Conservation (phyloP, 2,113 vertebrate genomes). For the Heptranchias perlo region DNA sequence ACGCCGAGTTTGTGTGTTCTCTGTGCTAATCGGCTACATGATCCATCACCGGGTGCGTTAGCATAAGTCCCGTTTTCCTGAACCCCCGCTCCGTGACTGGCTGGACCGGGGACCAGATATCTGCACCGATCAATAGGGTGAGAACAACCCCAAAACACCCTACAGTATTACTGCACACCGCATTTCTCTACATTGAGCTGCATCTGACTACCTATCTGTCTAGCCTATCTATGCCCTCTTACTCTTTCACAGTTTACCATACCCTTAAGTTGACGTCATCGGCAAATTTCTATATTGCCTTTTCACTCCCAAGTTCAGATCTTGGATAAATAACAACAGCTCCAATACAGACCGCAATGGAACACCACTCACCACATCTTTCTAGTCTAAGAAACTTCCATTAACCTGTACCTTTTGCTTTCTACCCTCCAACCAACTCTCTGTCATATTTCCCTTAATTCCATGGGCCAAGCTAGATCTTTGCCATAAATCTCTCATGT, state of each 20-base stretch:
- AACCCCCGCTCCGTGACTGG: too few relatives aligned
- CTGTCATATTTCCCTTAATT: not conserved
- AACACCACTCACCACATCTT: not conserved
- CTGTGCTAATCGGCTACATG: too few relatives aligned
- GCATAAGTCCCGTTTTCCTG: too few relatives aligned
- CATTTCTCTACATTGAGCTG: not conserved
- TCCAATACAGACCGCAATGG: not conserved
- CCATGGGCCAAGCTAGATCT: not conserved
- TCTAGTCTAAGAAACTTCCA: not conserved
- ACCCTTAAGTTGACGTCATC: not conserved
- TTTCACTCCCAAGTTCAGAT: not conserved
- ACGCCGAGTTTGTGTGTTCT: too few relatives aligned
- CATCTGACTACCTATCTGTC: not conserved
- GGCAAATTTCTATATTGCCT: not conserved
- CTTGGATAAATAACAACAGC: not conserved
- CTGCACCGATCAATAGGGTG: too few relatives aligned
- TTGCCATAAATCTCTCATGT: not conserved
- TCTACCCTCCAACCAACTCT: not conserved
- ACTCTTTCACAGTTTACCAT: not conserved
- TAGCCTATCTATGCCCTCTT: not conserved
- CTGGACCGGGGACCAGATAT: too few relatives aligned
- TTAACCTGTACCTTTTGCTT: not conserved
- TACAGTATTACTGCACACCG: not conserved
- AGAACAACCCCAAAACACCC: too few relatives aligned
- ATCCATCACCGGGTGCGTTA: too few relatives aligned